Evolutionary conservation across 2,113 vertebrate species (phyloP).

Genomic region (Podilymbus podiceps): DNA sequence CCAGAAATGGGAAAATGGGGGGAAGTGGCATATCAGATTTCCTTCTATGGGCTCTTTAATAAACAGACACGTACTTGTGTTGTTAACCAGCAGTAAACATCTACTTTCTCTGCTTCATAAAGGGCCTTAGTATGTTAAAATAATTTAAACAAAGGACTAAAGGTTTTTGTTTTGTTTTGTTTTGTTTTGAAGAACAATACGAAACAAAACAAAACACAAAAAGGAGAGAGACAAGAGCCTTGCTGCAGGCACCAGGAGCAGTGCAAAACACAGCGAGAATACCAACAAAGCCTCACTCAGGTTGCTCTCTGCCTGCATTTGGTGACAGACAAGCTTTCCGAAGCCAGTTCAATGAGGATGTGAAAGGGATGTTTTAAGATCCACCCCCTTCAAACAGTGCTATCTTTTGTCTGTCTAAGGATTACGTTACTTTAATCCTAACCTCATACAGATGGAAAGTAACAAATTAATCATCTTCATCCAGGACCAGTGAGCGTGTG

Average conservation of each 20-base stretch:
- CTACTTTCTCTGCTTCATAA: neutral
- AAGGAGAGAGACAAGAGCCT: neutral
- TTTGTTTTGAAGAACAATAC: neutral
- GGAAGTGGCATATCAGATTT: neutral
- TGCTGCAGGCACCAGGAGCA: neutral
- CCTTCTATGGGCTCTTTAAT: neutral
- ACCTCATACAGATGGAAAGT: neutral
- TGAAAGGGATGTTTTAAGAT: neutral
- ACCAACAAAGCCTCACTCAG: neutral
- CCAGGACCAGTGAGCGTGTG: accelerated
- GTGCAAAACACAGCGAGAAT: neutral
- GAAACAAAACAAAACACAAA: neutral
- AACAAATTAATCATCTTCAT: neutral
- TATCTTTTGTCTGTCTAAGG: neutral
- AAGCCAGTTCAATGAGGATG: neutral
- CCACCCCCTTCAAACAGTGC: neutral
- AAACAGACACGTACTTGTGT: neutral
- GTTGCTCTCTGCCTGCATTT: neutral
- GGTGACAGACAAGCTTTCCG: neutral
- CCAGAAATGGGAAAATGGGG: neutral
- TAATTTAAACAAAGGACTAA: neutral
- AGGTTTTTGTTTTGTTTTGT: neutral
- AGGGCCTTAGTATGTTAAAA: conserved; percentile 1
- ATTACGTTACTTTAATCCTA: neutral
- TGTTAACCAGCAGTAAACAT: neutral